Base-by-base conservation (phyloP, 1,140 invertebrate species). In the Trichomalopsis sarcophagae region DNA sequence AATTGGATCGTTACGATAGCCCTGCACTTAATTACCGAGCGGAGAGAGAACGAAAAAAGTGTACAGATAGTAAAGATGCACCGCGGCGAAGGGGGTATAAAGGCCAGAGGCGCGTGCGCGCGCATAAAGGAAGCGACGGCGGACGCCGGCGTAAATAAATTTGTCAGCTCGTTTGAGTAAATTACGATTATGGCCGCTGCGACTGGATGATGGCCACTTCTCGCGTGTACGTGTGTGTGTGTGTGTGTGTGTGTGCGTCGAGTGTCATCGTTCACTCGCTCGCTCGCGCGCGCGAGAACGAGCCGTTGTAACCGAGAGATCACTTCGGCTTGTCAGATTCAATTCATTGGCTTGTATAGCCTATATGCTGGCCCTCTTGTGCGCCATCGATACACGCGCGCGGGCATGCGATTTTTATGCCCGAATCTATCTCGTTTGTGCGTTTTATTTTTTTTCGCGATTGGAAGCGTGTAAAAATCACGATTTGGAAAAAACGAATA, bases 121-220 rank as follows among this genome's bases (percentile, higher is more conserved):
- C 9, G 27, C 21, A 27, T 78, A 71, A 84, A 84, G 82, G 50
- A 84, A 80, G 76, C 69, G 77, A 47, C 77, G 77, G 76, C 77
- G 83, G 83, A 84, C 80, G 69, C 83, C 27, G 62, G n/a, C 44
- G 27, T 80, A 80, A 80, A 84, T 84, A 74, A 84, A 84, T 84
- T 84, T 74, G 83, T 84, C 77, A 74, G 69, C 77, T 84, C 77
- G 83, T 80, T 84, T 30, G 47, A 80, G 77, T 80, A 77, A 80
- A 80, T 80, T 84, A 80, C 76, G 76, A 84, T 84, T 84, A 84
- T 80, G 30, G 66, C 13, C 27, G 33, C 74, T 14, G 66, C 66
- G 81, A 68, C 81, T 68, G 50, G 47, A 77, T 78, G 62, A 82
- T 36, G 82, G 74, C 62, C 23, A 71, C 74, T 84, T 84, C 50